Base-by-base conservation (phyloP, 1,140 invertebrate species). In the Stegodyphus mimosarum region DNA sequence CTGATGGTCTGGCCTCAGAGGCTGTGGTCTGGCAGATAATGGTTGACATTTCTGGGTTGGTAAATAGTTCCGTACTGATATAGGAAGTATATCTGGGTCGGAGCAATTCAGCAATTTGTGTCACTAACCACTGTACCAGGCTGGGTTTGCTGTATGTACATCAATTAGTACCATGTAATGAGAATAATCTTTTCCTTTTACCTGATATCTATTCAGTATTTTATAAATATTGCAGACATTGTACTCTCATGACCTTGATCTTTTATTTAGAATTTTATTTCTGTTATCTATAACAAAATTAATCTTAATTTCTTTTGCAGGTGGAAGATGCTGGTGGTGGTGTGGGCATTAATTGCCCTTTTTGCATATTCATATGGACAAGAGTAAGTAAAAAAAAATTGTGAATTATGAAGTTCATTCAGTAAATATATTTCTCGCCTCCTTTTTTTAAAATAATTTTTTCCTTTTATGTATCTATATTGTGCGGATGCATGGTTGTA, bases 331-430 rank as follows among this genome's bases (percentile, higher is more conserved):
- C 60, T 75, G 55, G 9, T 69, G 33, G 63, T 15, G 17, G 18
- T 76, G 49, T 66, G 81, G 81, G 81, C 81, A 60, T 76, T 84
- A 17, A 49, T 6, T 84, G 81, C 81, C 81, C 81, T 84, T 53
- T 3, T 84, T 51, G 51, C 72, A 13, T 52, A 67, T 10, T 50
- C 50, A 6, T 10, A 15, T 48, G 60, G 72, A 9, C 72, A 84
- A 67, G 71, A 69, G 81, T 84, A 53, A 67, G 72, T 60, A 33
- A 67, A 7, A 7, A 7, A 67, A 13, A 17, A 7, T 17, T n/a
- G 1, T 11, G 6, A 6, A 6, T 66, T 7, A 10, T n/a, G n/a
- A 7, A 15, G 13, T 17, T 7, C 2, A 6, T 15, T 7, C 7
- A 4, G 13, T 15, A 67, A 66, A 67, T 17, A 7, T 15, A 1